Conservation (phyloP, 1,140 invertebrate species). For the Leptinotarsa texana region DNA sequence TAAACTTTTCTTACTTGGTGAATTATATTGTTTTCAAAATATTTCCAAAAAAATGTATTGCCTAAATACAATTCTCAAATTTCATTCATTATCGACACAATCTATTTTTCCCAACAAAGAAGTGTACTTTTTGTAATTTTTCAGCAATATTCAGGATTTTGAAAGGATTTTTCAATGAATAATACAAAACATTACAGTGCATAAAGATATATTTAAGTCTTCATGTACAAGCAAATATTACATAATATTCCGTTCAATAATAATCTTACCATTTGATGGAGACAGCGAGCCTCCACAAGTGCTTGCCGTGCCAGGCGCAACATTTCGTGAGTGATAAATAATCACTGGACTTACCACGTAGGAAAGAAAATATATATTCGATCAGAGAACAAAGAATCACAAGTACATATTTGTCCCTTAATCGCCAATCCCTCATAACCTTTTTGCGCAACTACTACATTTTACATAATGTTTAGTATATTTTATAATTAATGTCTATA, state of each 20-base stretch:
- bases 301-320: conserved; percentile 30
- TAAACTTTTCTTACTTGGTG: too few relatives aligned
- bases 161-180: background rate
- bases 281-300: conserved; percentile 44
- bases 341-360: conserved; percentile 47
- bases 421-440: conserved; percentile 53
- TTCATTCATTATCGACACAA: too few relatives aligned
- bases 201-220: conserved; percentile 61
- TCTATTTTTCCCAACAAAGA: too few relatives aligned
- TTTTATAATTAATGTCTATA: conserved; percentile 47
- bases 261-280: conserved; percentile 52
- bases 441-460: conserved; percentile 53
- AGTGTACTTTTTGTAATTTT: too few relatives aligned
- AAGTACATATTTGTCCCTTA: conserved; percentile 50
- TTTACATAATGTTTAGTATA: conserved; percentile 53
- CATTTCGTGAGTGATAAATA: conserved; percentile 36
- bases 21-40: too few relatives aligned
- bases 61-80: too few relatives aligned
- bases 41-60: too few relatives aligned
- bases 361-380: conserved; percentile 51
- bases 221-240: conserved; percentile 60
- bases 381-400: conserved; percentile 53
- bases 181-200: conserved; percentile 47
- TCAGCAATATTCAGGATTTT: too few relatives aligned
- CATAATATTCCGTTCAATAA: conserved; percentile 56